phyloP scores from a whole-genome alignment of 2,888 invertebrate genomes.

The Andrena fulva region DNA sequence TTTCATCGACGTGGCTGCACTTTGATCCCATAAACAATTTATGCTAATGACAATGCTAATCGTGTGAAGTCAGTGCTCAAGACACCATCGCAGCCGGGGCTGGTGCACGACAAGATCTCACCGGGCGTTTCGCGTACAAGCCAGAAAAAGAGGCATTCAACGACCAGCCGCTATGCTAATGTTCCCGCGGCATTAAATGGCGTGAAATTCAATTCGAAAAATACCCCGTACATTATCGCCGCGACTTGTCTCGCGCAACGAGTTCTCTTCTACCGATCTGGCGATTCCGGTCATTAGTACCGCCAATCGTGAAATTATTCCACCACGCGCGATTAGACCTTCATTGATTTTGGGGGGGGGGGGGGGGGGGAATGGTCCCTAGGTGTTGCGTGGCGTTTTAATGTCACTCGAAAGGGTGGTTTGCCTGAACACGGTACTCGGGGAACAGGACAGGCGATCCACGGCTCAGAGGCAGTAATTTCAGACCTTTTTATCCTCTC shows the following conservation, averaged over 20 bases:
- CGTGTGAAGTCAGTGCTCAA: conserved; percentile 62
- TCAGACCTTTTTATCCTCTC: conserved; percentile 44
- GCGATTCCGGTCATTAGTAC: conserved; percentile 5
- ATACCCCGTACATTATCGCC: conserved; percentile 40
- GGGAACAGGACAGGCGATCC: conserved; percentile 10
- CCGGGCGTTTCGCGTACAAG: conserved; percentile 31
- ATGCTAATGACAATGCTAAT: conserved; percentile 72
- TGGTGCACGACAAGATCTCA: conserved; percentile 53
- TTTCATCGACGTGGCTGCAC: conserved; percentile 61
- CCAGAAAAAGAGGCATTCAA: conserved; percentile 42
- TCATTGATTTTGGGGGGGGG: not conserved
- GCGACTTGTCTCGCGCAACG: conserved; percentile 8
- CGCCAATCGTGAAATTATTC: not conserved
- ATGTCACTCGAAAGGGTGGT: not conserved
- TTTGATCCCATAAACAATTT: conserved; percentile 69
- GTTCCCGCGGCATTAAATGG: conserved; percentile 55
- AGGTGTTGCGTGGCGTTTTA: not conserved
- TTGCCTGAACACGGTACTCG: not conserved
- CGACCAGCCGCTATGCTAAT: conserved; percentile 49
- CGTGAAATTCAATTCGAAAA: conserved; percentile 59
- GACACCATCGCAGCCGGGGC: conserved; percentile 54
- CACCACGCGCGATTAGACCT: no score
- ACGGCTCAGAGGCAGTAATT: conserved; percentile 38
- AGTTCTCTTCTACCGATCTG: not conserved
- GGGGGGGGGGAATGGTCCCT: not conserved